phyloP scores from a whole-genome alignment of 2,113 vertebrate species.

The Eudyptes chrysolophus region DNA sequence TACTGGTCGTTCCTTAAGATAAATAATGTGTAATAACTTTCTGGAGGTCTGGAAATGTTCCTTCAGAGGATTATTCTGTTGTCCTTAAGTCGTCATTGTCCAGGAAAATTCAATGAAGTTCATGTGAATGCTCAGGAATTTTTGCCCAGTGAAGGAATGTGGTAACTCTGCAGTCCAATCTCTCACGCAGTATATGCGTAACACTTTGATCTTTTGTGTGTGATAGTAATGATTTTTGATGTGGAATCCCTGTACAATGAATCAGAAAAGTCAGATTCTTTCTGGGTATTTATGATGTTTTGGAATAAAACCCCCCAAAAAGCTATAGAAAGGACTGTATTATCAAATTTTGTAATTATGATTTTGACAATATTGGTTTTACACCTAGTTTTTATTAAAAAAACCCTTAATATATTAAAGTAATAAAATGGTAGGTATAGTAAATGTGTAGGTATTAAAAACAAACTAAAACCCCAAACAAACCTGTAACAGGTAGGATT shows the following conservation, averaged over 20 bases:
- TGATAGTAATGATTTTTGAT: background rate
- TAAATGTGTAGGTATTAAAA: background rate
- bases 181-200: background rate
- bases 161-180: background rate
- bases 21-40: background rate
- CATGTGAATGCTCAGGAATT: background rate
- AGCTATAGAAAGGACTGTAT: accelerated
- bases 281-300: background rate
- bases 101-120: background rate
- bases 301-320: background rate
- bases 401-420: background rate
- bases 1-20: background rate
- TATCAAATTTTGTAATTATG: background rate
- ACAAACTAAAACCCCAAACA: background rate
- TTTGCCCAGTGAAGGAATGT: background rate
- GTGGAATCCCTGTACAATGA: background rate
- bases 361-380: background rate
- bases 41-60: background rate
- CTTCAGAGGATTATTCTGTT: background rate
- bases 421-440: background rate
- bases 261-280: background rate
- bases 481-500: background rate
- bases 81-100: background rate
- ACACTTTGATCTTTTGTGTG: background rate
- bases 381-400: background rate